Base-by-base conservation (phyloP, 2,797 vertebrate species). In the Alcedo atthis region DNA sequence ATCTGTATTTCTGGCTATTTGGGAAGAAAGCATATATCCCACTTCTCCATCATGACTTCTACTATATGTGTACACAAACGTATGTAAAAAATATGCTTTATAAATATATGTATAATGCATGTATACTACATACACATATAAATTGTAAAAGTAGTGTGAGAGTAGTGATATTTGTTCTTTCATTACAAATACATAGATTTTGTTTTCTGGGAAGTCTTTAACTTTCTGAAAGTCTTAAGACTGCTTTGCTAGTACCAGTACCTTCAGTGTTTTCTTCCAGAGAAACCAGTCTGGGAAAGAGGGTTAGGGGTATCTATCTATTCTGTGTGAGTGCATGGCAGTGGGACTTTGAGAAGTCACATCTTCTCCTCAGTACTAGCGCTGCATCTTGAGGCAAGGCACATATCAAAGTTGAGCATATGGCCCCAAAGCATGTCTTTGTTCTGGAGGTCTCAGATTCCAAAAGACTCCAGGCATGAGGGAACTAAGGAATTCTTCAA, bases 361-460 rank as follows among this genome's bases (percentile, higher is more conserved):
- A 37, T 6, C 9, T 70, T 57, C 14, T 74, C 22, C 32, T 77
- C 20, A 58, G 14, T 37, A 57, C 2, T 5, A 21, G 9, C 1
- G 0, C 22, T 61, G 10, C 14, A 33, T 43, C 81, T 74, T 3
- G 12, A 57, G 42, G 5, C n/a, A 77, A 89, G 25, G 6, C 12
- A 53, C 8, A 15, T 32, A 30, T 12, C 32, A 63, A 0, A 3
- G 3, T 54, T 70, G 25, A 9, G 46, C 22, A 54, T 62, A 49
- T 0, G 2, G 42, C 14, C 8, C 19, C 1, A 68, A 55, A 58
- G 35, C 0, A 4, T 35, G 5, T 71, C 11, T 85, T 91, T 57
- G 1, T 71, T 88, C 46, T 71, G 30, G 9, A 61, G 3, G 2
- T 81, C 28, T 80, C 64, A 18, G 8, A 59, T 76, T 82, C 58